Evolutionary conservation across 2,113 vertebrate species (phyloP).

Genomic region (Anthoscopus minutus): DNA sequence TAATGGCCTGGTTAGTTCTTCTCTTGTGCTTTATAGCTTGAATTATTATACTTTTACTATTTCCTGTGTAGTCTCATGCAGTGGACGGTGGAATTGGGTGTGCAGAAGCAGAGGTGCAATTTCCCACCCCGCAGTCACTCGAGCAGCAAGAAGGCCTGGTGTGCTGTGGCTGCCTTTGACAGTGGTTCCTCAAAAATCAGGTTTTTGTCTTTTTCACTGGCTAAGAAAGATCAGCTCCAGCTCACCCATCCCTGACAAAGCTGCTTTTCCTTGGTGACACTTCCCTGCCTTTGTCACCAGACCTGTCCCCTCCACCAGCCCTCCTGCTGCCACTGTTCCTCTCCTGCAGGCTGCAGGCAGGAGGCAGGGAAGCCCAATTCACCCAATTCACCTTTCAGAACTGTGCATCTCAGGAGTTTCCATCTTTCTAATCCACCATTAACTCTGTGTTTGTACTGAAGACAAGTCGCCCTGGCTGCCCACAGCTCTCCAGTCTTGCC

Average conservation of each 20-base stretch:
- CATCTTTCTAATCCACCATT: neutral
- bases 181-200: neutral
- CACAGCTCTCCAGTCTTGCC: accelerated
- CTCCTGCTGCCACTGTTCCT: neutral
- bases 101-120: neutral
- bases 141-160: neutral
- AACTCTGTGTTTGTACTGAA: neutral
- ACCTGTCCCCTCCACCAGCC: neutral
- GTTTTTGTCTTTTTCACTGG: neutral
- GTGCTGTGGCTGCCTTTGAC: neutral
- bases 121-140: neutral
- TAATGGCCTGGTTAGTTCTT: neutral
- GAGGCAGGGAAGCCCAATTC: neutral
- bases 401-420: neutral
- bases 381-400: neutral
- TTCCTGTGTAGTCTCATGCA: neutral
- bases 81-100: neutral
- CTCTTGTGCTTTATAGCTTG: neutral
- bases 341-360: neutral
- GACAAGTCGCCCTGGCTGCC: neutral
- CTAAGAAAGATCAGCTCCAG: neutral
- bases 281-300: accelerated
- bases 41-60: neutral
- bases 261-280: neutral
- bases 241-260: neutral